Conservation (phyloP, 2,888 invertebrate species). For the Ceratothoa steindachneri region DNA sequence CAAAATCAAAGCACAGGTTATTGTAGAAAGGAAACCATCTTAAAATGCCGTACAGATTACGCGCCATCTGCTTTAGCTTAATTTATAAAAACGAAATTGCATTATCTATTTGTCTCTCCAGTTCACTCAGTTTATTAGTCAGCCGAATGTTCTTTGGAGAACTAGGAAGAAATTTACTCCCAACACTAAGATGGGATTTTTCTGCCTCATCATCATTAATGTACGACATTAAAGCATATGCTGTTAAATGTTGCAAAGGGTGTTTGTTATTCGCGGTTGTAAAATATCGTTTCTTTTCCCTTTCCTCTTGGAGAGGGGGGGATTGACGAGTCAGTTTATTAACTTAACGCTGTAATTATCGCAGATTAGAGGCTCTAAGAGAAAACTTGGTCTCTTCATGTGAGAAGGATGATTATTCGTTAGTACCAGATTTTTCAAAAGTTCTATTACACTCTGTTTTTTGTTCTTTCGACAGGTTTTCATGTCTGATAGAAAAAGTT, state of each 20-base stretch:
- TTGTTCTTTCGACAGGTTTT: no score
- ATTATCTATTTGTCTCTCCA: not conserved
- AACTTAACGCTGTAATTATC: no score
- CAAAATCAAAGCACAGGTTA: not conserved
- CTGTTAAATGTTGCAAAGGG: not conserved
- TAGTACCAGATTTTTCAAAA: no score
- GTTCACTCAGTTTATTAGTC: not conserved
- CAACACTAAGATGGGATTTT: not conserved
- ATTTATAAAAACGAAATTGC: not conserved
- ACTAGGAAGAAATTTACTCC: not conserved
- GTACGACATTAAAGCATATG: not conserved
- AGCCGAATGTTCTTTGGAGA: not conserved
- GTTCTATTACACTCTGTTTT: no score
- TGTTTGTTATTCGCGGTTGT: no score
- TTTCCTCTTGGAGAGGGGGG: no score
- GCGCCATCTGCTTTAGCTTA: not conserved
- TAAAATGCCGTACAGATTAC: not conserved
- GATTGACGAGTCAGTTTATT: no score
- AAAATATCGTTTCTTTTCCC: no score
- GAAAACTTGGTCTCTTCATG: no score
- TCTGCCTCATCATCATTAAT: not conserved
- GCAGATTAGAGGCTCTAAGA: no score
- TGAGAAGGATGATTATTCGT: no score
- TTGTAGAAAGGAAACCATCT: not conserved
- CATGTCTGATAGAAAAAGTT: no score